These are phyloP conservation scores for Porphyrio hochstetteri DNA, from an alignment of 2,113 vertebrate species.

Conservation along the genomic window DNA sequence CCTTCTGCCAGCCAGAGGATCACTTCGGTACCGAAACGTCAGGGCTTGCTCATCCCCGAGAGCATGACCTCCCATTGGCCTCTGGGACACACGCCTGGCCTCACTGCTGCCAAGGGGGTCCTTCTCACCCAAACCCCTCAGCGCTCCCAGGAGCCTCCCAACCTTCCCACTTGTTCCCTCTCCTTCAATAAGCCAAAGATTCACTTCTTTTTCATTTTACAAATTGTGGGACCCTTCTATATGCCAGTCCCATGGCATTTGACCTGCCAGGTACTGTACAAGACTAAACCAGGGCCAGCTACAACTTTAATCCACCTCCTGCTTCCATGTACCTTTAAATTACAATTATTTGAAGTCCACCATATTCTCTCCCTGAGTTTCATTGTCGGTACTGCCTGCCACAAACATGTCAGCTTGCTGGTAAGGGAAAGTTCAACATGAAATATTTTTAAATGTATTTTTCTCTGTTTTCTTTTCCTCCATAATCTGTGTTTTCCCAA, in stretches of 20 bases:
- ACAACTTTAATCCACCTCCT: neutral
- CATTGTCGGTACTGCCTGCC: neutral
- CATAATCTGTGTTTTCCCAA: neutral
- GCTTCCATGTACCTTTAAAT: neutral
- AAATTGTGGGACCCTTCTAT: neutral
- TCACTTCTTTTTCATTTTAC: neutral
- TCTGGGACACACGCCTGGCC: neutral
- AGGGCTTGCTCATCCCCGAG: neutral
- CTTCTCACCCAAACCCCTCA: neutral
- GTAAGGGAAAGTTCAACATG: neutral
- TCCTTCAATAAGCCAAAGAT: rapidly evolving
- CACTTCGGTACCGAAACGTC: rapidly evolving
- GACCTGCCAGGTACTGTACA: neutral
- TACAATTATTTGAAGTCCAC: neutral
- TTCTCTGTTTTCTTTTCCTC: neutral
- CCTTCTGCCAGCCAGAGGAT: neutral
- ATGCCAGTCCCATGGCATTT: neutral
- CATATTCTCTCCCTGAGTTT: neutral
- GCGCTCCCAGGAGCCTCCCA: neutral
- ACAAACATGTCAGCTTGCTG: neutral
- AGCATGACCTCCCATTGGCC: neutral
- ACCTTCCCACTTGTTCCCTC: neutral
- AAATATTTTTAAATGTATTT: neutral
- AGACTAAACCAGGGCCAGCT: neutral
- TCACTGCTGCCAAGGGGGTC: rapidly evolving